phyloP scores from a whole-genome alignment of 2,888 invertebrate species.

The Quadroppia sp. region DNA sequence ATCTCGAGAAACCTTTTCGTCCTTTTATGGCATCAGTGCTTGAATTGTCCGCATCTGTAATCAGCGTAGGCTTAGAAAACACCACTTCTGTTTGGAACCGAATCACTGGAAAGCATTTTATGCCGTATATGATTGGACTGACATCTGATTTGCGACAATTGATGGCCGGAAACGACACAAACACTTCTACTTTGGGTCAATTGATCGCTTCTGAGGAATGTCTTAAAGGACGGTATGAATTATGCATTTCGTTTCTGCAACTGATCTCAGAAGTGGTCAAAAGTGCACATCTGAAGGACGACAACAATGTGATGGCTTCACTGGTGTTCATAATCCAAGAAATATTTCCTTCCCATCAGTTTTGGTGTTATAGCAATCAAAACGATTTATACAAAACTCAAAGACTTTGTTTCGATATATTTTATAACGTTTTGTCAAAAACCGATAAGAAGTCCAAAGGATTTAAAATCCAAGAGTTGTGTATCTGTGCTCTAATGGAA shows the following conservation, averaged over 20 bases:
- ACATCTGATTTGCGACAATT: conserved; percentile 28
- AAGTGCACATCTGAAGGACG: conserved; percentile 17
- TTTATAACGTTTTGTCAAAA: conserved; percentile 51
- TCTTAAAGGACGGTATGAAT: conserved; percentile 46
- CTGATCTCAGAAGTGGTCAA: conserved; percentile 40
- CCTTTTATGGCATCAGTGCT: conserved; percentile 38
- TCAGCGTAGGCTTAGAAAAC: not conserved
- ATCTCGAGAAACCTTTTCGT: conserved; percentile 8
- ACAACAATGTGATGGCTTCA: conserved; percentile 47
- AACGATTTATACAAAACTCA: conserved; percentile 51
- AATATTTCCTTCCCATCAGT: conserved; percentile 53
- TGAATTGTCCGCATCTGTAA: conserved; percentile 33
- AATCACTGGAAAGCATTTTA: conserved; percentile 38
- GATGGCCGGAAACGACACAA: conserved; percentile 40
- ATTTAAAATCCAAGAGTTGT: conserved; percentile 47
- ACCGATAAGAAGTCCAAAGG: conserved; percentile 3
- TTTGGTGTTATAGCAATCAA: conserved; percentile 53
- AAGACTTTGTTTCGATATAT: conserved; percentile 51
- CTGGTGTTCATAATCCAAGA: conserved; percentile 53
- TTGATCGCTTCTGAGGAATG: conserved; percentile 47
- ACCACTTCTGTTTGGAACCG: conserved; percentile 17
- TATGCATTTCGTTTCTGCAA: conserved; percentile 46
- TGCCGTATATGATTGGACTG: conserved; percentile 44
- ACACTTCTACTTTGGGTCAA: conserved; percentile 45
- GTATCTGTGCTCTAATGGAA: conserved; percentile 53